Evolutionary conservation across 2,888 invertebrate genomes (phyloP).

Genomic region (Yponomeuta malinellus): DNA sequence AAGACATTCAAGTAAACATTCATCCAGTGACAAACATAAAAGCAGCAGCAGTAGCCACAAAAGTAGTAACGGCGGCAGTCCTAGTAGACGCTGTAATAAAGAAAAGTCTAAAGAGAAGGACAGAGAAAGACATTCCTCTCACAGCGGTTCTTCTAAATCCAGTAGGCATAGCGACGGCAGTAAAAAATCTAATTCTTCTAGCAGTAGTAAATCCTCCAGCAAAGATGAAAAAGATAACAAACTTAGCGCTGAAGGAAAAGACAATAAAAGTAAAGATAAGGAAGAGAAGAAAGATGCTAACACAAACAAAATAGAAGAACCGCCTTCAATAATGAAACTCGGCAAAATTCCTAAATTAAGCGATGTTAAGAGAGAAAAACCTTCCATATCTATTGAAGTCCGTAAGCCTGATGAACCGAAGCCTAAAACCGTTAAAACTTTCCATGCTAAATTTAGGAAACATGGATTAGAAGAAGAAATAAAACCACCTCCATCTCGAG

Average conservation of each 20-base stretch:
- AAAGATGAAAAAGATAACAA: slow-evolving; percentile 22
- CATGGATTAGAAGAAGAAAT: slow-evolving; percentile 92
- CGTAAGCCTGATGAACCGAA: slow-evolving; percentile 82
- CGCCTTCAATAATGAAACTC: slow-evolving; percentile 82
- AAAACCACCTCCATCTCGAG: slow-evolving; percentile 88
- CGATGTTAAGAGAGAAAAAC: slow-evolving; percentile 78
- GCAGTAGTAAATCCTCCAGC: slow-evolving; percentile 38
- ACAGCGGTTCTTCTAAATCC: slow-evolving; percentile 46
- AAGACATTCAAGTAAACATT: slow-evolving; percentile 58
- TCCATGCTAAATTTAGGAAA: slow-evolving; percentile 92
- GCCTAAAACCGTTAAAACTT: slow-evolving; percentile 94
- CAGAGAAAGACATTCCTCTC: slow-evolving; percentile 39
- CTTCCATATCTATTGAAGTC: slow-evolving; percentile 88
- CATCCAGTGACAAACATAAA: slow-evolving; percentile 53
- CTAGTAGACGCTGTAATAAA: slow-evolving; percentile 50
- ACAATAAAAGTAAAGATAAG: slow-evolving; percentile 29
- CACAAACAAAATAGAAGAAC: slow-evolving; percentile 79
- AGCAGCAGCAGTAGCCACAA: slow-evolving; percentile 47
- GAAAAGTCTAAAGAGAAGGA: slow-evolving; percentile 41
- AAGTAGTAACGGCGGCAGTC: slow-evolving; percentile 41
- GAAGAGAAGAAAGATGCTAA: slow-evolving; percentile 36
- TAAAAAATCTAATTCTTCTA: slow-evolving; percentile 42
- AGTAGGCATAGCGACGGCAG: slow-evolving; percentile 50
- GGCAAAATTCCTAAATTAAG: slow-evolving; percentile 87
- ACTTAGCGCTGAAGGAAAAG: slow-evolving; percentile 22